Percentiles rank a stretch among this genome's conserved stretches.
Evolutionary conservation across 2,113 vertebrate species (phyloP).

Genomic region (Oryzias celebensis): DNA sequence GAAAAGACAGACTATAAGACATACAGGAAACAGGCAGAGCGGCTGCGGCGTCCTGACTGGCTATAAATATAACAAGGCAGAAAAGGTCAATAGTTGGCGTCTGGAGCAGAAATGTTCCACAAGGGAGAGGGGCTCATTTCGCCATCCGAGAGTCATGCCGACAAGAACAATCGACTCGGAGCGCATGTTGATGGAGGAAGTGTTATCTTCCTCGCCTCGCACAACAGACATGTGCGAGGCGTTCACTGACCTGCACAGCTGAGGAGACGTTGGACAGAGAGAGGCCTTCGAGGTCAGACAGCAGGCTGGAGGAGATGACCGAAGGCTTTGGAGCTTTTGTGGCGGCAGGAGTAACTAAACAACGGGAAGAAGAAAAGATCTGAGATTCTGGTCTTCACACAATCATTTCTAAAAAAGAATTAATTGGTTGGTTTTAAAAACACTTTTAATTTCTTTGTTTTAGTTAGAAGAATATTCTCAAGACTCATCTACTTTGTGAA

Average conservation of each 20-base stretch:
- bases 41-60: slow-evolving; percentile 36
- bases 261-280: slow-evolving; percentile 81
- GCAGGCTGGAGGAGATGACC: slow-evolving; percentile 79
- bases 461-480: too few relatives aligned
- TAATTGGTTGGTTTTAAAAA: too few relatives aligned
- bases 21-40: slow-evolving; percentile 56
- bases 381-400: background rate
- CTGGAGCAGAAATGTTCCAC: slow-evolving; percentile 61
- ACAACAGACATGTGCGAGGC: slow-evolving; percentile 25
- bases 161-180: slow-evolving; percentile 40
- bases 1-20: slow-evolving; percentile 63
- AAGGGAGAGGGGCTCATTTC: slow-evolving; percentile 64
- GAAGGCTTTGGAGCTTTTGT: slow-evolving; percentile 65
- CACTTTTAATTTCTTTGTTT: too few relatives aligned
- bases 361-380: background rate
- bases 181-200: slow-evolving; percentile 30
- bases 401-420: too few relatives aligned
- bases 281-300: slow-evolving; percentile 90
- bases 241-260: slow-evolving; percentile 83
- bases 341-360: slow-evolving; percentile 51
- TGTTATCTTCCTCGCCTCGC: slow-evolving; percentile 17
- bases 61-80: slow-evolving; percentile 70
- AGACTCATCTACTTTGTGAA: too few relatives aligned
- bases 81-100: slow-evolving; percentile 68
- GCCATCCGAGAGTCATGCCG: slow-evolving; percentile 35